Conservation (phyloP, 1,140 invertebrate genomes). For the Penaeus chinensis region DNA sequence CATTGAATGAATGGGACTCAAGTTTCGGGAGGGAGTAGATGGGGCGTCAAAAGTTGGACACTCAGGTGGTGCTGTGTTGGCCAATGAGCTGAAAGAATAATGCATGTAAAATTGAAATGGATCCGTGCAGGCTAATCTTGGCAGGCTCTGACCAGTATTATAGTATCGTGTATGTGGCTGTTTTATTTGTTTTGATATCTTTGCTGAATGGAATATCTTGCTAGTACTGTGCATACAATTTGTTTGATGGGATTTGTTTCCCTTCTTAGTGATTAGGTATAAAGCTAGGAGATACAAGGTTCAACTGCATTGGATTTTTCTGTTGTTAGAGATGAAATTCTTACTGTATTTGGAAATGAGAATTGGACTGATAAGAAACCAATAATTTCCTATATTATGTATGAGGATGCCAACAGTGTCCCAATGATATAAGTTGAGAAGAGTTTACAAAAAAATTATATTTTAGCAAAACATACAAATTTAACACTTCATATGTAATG, state of each 20-base stretch:
- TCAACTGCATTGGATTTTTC: too few species aligned
- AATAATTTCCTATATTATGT: too few species aligned
- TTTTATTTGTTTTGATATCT: background rate
- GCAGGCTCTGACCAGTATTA: conserved; percentile 97
- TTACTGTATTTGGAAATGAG: too few species aligned
- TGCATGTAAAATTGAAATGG: conserved; percentile 99
- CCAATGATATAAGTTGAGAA: too few species aligned
- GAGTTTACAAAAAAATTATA: too few species aligned
- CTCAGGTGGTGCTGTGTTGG: conserved; percentile 96
- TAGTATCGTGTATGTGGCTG: conserved; percentile 83
- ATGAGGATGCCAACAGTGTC: too few species aligned
- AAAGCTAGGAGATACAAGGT: too few species aligned
- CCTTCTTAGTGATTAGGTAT: too few species aligned
- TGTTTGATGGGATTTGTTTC: background rate
- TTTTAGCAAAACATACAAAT: too few species aligned
- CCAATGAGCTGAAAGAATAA: conserved; percentile 99
- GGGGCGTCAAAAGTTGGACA: conserved; percentile 97
- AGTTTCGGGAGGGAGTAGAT: conserved; percentile 97
- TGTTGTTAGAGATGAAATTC: too few species aligned
- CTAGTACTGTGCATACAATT: background rate
- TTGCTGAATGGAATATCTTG: background rate
- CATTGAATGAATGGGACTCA: conserved; percentile 99
- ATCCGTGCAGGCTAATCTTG: conserved; percentile 95
- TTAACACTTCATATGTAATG: too few species aligned
- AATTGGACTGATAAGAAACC: too few species aligned